A percentile compares a stretch with the other conserved stretches of the same genome.
These are phyloP conservation scores for Bombus sylvicola DNA, from an alignment of 1,140 invertebrate genomes.

Conservation along the genomic window DNA sequence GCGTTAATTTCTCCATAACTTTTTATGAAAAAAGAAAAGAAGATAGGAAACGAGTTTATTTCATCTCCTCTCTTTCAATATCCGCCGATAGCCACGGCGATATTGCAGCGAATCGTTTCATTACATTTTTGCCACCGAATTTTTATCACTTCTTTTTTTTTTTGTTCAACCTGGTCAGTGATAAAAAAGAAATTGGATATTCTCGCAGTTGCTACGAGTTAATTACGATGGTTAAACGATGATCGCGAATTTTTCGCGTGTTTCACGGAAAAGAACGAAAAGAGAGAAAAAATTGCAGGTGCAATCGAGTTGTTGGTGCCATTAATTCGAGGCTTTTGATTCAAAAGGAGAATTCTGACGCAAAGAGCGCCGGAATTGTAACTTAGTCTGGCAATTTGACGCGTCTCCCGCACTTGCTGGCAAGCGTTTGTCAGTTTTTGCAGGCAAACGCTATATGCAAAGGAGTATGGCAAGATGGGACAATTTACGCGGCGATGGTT, in stretches of 20 bases:
- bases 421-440: slow-evolving; percentile 23
- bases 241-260: neutral
- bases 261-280: no score
- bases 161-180: neutral
- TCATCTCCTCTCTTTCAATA: slow-evolving; percentile 12
- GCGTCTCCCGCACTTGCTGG: neutral
- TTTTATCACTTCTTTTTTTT: neutral
- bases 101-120: neutral
- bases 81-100: neutral
- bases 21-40: neutral
- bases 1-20: neutral
- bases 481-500: slow-evolving; percentile 13
- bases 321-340: no score
- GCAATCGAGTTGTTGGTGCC: neutral
- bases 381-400: neutral
- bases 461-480: neutral
- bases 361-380: neutral
- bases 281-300: no score
- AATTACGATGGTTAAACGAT: slow-evolving; percentile 3
- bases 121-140: neutral
- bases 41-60: neutral
- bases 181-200: neutral
- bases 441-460: neutral
- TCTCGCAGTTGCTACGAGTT: neutral
- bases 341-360: neutral